Evolutionary conservation across 1,140 invertebrate genomes (phyloP).

Genomic region (Ganaspis sp.): DNA sequence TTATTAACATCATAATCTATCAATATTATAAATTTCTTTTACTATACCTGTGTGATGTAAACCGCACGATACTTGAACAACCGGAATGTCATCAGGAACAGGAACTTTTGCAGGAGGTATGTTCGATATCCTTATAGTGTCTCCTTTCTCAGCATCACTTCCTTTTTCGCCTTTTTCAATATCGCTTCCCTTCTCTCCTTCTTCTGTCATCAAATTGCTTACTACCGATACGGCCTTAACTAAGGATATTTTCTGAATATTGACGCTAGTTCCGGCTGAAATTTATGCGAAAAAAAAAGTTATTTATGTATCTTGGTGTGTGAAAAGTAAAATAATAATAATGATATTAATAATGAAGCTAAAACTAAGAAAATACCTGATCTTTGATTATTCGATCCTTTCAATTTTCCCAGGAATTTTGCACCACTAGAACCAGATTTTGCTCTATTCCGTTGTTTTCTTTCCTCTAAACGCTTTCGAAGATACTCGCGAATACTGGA

Average conservation of each 20-base stretch:
- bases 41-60: slow-evolving; percentile 88
- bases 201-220: slow-evolving; percentile 4
- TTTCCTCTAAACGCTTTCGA: slow-evolving; percentile 77
- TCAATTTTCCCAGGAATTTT: slow-evolving; percentile 71
- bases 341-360: not conserved
- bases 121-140: slow-evolving; percentile 82
- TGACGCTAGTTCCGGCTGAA: slow-evolving; percentile 61
- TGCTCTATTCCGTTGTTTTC: slow-evolving; percentile 77
- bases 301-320: too few relatives aligned
- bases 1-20: too few relatives aligned
- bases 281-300: not conserved
- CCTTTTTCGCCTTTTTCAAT: slow-evolving; percentile 75
- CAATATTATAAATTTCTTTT: not conserved
- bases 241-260: slow-evolving; percentile 58
- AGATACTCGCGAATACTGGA: slow-evolving; percentile 79
- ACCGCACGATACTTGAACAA: slow-evolving; percentile 91
- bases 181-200: slow-evolving; percentile 56
- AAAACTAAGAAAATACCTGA: slow-evolving; percentile 50
- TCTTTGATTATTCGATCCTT: slow-evolving; percentile 69
- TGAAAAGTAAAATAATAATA: too few relatives aligned
- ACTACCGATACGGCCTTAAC: slow-evolving; percentile 55
- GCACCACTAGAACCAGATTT: slow-evolving; percentile 69
- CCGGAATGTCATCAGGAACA: slow-evolving; percentile 82
- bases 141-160: slow-evolving; percentile 80
- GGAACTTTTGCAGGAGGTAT: slow-evolving; percentile 87